phyloP scores from a whole-genome alignment of 2,888 invertebrate genomes.

The Xylota segnis region DNA sequence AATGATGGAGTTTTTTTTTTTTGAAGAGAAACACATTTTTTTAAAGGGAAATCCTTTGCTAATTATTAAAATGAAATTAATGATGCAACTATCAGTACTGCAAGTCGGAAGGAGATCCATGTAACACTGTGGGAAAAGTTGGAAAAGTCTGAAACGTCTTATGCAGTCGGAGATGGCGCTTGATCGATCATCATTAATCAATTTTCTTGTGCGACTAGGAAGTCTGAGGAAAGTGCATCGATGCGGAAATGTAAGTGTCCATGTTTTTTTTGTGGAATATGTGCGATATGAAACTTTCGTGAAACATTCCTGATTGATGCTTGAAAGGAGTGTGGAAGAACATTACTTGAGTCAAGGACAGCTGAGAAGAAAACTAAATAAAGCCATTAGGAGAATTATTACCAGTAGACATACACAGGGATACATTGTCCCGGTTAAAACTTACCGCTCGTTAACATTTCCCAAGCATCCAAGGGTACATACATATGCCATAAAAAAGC shows the following conservation, averaged over 20 bases:
- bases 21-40: slow-evolving; percentile 34
- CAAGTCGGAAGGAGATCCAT: slow-evolving; percentile 11
- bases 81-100: slow-evolving; percentile 63
- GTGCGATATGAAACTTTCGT: neutral
- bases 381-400: neutral
- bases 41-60: slow-evolving; percentile 52
- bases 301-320: slow-evolving; percentile 24
- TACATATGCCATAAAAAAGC: too few species aligned
- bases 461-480: too few species aligned
- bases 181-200: slow-evolving; percentile 74
- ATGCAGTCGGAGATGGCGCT: slow-evolving; percentile 38
- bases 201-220: slow-evolving; percentile 36
- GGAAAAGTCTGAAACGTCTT: neutral
- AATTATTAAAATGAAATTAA: slow-evolving; percentile 71
- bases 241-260: slow-evolving; percentile 45
- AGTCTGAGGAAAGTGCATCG: slow-evolving; percentile 24
- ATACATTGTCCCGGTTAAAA: too few species aligned
- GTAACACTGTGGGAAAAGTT: slow-evolving; percentile 65
- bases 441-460: too few species aligned
- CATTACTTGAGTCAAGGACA: neutral
- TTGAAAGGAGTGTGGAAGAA: slow-evolving; percentile 1
- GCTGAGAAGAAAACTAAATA: neutral
- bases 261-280: neutral
- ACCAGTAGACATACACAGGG: too few species aligned
- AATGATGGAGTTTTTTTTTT: slow-evolving; percentile 50